Conservation (phyloP, 2,113 vertebrate genomes). For the Meles meles region DNA sequence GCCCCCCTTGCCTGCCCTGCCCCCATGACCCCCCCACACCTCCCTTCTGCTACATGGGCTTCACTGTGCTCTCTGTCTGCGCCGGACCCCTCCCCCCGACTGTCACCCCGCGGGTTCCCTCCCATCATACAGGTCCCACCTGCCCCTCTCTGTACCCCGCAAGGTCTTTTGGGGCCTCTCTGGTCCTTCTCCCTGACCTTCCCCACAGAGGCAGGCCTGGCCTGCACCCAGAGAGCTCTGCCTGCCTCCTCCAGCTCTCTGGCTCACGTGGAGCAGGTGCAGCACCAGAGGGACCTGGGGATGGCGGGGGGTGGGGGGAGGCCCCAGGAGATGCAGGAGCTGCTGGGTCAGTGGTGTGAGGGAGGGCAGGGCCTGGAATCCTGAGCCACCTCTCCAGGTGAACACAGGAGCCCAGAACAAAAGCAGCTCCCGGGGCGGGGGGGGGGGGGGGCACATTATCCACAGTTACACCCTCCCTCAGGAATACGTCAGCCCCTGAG, state of each 20-base stretch:
- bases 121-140: not conserved
- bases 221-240: not conserved
- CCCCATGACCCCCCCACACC: not conserved
- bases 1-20: too few relatives aligned
- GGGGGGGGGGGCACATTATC: not conserved
- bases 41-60: fast-evolving
- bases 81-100: not conserved
- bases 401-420: not conserved
- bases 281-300: not conserved
- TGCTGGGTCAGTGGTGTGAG: not conserved
- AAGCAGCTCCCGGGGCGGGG: not conserved
- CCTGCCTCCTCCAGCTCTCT: not conserved
- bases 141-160: not conserved
- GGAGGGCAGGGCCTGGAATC: not conserved
- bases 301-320: not conserved
- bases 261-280: not conserved
- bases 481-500: not conserved
- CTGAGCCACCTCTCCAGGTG: not conserved
- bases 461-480: fast-evolving
- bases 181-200: not conserved
- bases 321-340: not conserved
- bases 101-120: not conserved
- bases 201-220: not conserved
- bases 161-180: not conserved
- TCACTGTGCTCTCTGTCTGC: not conserved